Conservation (phyloP, 2,113 vertebrate species). For the Todiramphus chloris region DNA sequence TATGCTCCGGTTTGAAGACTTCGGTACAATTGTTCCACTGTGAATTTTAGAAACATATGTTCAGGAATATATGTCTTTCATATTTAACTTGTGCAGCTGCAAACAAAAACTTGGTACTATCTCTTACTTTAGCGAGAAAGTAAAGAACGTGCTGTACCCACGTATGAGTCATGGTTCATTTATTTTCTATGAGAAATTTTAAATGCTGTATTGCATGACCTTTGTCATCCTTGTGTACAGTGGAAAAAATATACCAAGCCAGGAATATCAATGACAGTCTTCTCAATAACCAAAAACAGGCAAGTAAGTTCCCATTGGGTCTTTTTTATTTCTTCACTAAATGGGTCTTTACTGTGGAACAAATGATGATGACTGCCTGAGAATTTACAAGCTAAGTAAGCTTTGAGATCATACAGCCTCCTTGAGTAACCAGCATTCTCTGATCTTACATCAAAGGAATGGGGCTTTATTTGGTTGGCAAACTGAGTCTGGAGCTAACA, state of each 20-base stretch:
- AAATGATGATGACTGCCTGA: conserved; percentile 51
- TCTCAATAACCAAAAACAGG: conserved; percentile 60
- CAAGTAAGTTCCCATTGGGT: conserved; percentile 29
- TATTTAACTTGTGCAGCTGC: conserved; percentile 29
- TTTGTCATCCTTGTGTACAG: conserved; percentile 65
- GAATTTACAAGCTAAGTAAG: conserved; percentile 44
- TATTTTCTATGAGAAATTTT: conserved; percentile 60
- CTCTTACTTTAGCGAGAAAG: conserved; percentile 30
- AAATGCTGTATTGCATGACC: conserved; percentile 56
- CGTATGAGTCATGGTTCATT: conserved; percentile 42
- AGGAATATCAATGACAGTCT: conserved; percentile 64
- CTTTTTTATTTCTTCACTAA: background rate
- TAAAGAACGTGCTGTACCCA: conserved; percentile 53
- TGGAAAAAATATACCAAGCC: conserved; percentile 63
- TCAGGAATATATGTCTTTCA: background rate
- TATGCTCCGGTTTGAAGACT: conserved; percentile 10
- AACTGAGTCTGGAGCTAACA: background rate
- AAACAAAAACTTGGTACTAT: conserved; percentile 29
- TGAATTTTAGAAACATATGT: conserved; percentile 38
- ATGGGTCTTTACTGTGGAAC: conserved; percentile 40
- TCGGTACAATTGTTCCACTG: background rate
- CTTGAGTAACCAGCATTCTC: background rate
- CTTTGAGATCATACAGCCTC: conserved; percentile 4
- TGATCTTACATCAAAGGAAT: conserved; percentile 21
- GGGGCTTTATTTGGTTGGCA: background rate